Base-by-base conservation (phyloP, 2,113 vertebrate genomes). In the Strix aluco region DNA sequence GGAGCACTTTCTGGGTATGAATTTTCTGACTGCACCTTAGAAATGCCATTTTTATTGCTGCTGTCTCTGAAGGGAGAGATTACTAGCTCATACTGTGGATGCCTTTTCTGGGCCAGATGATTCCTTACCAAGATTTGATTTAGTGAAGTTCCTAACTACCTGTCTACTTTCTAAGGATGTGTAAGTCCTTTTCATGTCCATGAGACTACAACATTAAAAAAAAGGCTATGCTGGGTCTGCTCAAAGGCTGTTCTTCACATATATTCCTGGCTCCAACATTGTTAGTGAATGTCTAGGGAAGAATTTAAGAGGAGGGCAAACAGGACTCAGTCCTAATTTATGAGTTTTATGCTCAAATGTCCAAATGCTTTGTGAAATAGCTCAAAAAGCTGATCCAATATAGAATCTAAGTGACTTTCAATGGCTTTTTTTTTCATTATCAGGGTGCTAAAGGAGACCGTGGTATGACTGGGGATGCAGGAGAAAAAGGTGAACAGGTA, bases 401-500 rank as follows among this genome's bases (percentile, higher is more conserved):
- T 26, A 85, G 81, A 66, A 42, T 63, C 12, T 75, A 57, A 75
- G 10, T 86, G 72, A 67, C 44, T 88, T 87, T 87, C 17, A 61
- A 2, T 79, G 59, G 5, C 19, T 69, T 57, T 90, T 30, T 65
- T 88, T 36, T 91, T 71, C 71, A 34, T 94, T 88, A 36, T 72
- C 92, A 99, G 99, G 99, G 99, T 88, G 52, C 98, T 74, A 99
- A 99, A 98, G 99, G 99, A 89, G 99, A 99, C 25, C 97, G 96
- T 96, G 99, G 99, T 82, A 80, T 98, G 77, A 59, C 97, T 79
- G 99, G 99, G 34, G 96, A 97, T 79, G 58, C 98, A 51, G 99
- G 99, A 97, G 98, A 98, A 63, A 99, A 99, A 98, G 99, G 99
- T 69, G 99, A 99, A 96, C 98, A 99, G 98, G 99, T 99, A 97